Base-by-base conservation (phyloP, 2,797 vertebrate genomes). In the Picus viridis region DNA sequence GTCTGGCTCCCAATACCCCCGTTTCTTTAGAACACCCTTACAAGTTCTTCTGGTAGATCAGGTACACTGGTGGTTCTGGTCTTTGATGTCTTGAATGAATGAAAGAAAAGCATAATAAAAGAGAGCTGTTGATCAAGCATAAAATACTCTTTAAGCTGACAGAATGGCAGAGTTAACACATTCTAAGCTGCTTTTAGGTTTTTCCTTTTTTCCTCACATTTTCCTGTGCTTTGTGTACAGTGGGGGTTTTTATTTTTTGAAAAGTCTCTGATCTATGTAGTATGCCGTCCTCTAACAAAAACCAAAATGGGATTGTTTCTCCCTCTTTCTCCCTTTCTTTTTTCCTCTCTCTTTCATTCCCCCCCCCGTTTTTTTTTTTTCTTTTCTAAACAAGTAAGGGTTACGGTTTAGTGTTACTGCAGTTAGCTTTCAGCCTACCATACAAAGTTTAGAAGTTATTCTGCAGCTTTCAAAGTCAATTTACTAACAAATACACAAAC, bases 91-190 rank as follows among this genome's bases (percentile, higher is more conserved):
- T 94, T 97, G 96, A 98, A 98, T 98, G 98, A 98, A 98, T 98
- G 98, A 98, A 98, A 98, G 98, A 97, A 98, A 98, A 97, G 97
- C 97, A 98, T 97, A 98, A 98, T 98, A 98, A 98, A 98, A 97
- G 98, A 97, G 97, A 98, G 97, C 98, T 98, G 98, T 98, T 98
- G 98, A 98, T 98, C 98, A 98, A 98, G 98, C 98, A 98, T 98
- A 98, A 98, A 98, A 98, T 98, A 97, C 98, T 98, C 98, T 98
- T 98, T 98, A 98, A 98, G 98, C 98, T 98, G 98, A 98, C 98
- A 98, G 98, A 98, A 98, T 98, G 97, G 98, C 97, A 97, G 98
- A 98, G 98, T 98, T 98, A 98, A 98, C 98, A 98, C 98, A 98
- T 98, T 97, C 98, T 98, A 98, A 98, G 98, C 98, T 98, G 98